Base-by-base conservation (phyloP, 2,888 invertebrate genomes). In the Patella ulyssiponensis region DNA sequence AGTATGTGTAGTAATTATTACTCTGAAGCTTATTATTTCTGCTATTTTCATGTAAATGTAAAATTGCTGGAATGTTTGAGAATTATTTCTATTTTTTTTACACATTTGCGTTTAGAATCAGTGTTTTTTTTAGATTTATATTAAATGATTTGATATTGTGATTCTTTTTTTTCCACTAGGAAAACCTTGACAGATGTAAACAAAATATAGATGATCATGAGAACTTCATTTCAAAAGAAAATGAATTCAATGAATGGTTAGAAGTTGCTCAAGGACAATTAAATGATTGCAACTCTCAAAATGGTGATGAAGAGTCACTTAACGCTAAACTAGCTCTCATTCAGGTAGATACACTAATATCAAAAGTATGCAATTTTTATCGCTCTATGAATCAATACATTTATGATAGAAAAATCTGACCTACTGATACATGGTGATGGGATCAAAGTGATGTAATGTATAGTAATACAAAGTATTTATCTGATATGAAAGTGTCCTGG, bases 121-220 rank as follows among this genome's bases (percentile, higher is more conserved):
- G 7, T 64, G 12, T 20, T 17, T 17, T 64, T 64, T 64, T 64
- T n/a, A n/a, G n/a, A 71, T 17, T 20, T 7, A 7, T 23, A 27
- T 44, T 44, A 44, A 44, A 44, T 44, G 44, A 44, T 44, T 44
- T 44, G 44, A 44, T 0, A 9, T 44, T 44, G 9, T 44, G n/a
- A 51, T 53, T 52, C 15, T 53, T 11, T 23, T 71, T 71, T 73
- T 73, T 58, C n/a, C 85, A 88, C 51, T 86, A 93, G 92, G 98
- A 98, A 92, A 94, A 95, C 12, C 95, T 96, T 77, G 94, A 94
- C 3, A 94, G 95, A 86, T 97, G 97, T 90, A 95, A 95, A 87
- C 94, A 94, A 78, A 97, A 96, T 90, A 96, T 96, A 0, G 94
- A 95, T 77, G 98, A 98, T 89, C 98, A 98, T 87, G 94, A 94